Base-by-base conservation (phyloP, 2,888 invertebrate species). In the Acrocera orbiculus region DNA sequence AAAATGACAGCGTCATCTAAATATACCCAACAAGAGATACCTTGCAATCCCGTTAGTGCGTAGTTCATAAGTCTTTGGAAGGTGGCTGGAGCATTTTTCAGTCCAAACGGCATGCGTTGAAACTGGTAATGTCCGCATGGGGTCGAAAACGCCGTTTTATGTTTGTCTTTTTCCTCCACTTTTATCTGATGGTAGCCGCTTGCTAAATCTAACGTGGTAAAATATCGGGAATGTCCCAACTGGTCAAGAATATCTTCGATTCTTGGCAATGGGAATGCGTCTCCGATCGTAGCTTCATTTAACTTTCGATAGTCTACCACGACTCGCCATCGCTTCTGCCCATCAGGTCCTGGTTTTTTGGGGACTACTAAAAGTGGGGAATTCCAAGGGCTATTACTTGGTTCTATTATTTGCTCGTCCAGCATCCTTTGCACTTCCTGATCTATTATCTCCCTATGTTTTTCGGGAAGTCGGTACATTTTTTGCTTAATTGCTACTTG, bases 241-340 rank as follows among this genome's bases (percentile, higher is more conserved):
- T 26, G 26, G 14, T 26, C 26, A 5, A 13, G 4, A 14, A n/a
- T n/a, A n/a, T n/a, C n/a, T n/a, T n/a, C n/a, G n/a, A n/a, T n/a
- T n/a, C n/a, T n/a, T n/a, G n/a, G 26, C 4, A 13, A 8, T 11
- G 26, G 8, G 14, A 26, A 26, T 13, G 27, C 39, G n/a, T 43
- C 43, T 4, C 38, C 42, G 7, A 39, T 39, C 5, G 46, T 44
- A 7, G 35, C 28, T 1, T 44, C 41, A 15, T 45, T 46, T 4
- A 44, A 25, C 32, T 43, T 43, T 6, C 43, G 24, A 32, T 40
- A 44, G 14, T 42, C 45, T 14, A 46, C 39, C 10, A 48, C 45
- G 8, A 46, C 24, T 5, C 48, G 37, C 45, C 45, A 46, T 35
- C 46, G 45, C 24, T 40, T 42, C 35, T 44, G 41, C 3, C 45